phyloP scores from a whole-genome alignment of 2,113 vertebrate species.

The Anseranas semipalmata region DNA sequence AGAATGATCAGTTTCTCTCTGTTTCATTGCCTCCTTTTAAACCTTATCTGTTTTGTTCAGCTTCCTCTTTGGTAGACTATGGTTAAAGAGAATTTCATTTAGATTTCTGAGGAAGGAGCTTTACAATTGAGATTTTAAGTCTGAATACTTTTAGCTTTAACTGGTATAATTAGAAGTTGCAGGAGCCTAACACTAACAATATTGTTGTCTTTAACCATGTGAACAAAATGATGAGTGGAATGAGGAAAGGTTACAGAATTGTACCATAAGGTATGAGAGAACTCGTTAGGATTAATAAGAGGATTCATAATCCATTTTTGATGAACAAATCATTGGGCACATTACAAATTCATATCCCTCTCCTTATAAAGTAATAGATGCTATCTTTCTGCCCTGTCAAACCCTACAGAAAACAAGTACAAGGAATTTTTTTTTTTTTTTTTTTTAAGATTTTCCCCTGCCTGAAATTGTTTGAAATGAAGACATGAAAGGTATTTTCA shows the following conservation, averaged over 20 bases:
- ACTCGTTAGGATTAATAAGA: neutral
- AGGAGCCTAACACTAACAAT: neutral
- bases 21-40: neutral
- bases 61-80: neutral
- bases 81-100: neutral
- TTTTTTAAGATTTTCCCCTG: neutral
- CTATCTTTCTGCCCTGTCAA: neutral
- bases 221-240: neutral
- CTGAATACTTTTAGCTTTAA: neutral
- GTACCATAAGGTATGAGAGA: neutral
- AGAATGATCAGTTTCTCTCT: neutral
- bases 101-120: neutral
- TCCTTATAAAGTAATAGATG: neutral
- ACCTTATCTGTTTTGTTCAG: neutral
- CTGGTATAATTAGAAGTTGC: neutral
- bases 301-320: neutral
- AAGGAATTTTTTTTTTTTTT: too few relatives aligned
- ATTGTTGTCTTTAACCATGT: neutral
- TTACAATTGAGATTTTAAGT: neutral
- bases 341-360: slow-evolving; percentile 3
- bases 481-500: neutral
- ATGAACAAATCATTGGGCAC: slow-evolving; percentile 2
- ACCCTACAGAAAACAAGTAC: neutral
- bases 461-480: neutral
- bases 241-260: neutral